These are phyloP conservation scores for Oscheius myriophilus DNA, from an alignment of 2,888 invertebrate species.

Conservation along the genomic window DNA sequence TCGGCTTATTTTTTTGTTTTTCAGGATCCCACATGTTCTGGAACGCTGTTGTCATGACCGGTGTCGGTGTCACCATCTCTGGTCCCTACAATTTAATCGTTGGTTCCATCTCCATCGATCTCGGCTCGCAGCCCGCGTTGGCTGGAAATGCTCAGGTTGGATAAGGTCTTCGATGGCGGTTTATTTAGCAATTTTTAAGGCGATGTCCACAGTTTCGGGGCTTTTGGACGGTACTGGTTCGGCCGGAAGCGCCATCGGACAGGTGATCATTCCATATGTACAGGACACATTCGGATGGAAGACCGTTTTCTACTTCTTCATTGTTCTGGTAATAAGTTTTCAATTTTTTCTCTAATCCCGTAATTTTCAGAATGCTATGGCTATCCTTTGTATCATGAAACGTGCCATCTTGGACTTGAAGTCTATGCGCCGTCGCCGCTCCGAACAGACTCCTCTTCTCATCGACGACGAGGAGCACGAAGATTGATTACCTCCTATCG, in stretches of 20 bases:
- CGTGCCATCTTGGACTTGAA: conserved; percentile 57
- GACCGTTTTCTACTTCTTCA: conserved; percentile 73
- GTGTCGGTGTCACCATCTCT: conserved; percentile 73
- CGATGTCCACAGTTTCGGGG: conserved; percentile 74
- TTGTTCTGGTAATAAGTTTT: conserved; percentile 81
- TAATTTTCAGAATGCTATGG: conserved; percentile 59
- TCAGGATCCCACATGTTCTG: conserved; percentile 48
- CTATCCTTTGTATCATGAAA: conserved; percentile 60
- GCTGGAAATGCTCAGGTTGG: conserved; percentile 71
- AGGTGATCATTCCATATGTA: conserved; percentile 72
- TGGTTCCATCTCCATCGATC: conserved; percentile 74
- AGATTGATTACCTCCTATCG: conserved; percentile 13
- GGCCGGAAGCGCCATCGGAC: conserved; percentile 74
- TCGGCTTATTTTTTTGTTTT: conserved; percentile 4
- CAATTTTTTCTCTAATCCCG: background rate
- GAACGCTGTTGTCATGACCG: conserved; percentile 73
- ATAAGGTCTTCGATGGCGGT: background rate
- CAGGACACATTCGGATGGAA: conserved; percentile 71
- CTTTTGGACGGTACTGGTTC: conserved; percentile 75
- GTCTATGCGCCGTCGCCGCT: conserved; percentile 39
- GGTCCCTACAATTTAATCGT: conserved; percentile 74
- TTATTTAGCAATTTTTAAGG: conserved; percentile 67
- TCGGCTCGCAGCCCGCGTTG: conserved; percentile 71
- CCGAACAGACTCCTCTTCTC: conserved; percentile 54
- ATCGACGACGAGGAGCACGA: conserved; percentile 38